Percentiles rank a stretch among this genome's conserved stretches.
phyloP scores from a whole-genome alignment of 2,888 invertebrate genomes.

The Chesias legatella region DNA sequence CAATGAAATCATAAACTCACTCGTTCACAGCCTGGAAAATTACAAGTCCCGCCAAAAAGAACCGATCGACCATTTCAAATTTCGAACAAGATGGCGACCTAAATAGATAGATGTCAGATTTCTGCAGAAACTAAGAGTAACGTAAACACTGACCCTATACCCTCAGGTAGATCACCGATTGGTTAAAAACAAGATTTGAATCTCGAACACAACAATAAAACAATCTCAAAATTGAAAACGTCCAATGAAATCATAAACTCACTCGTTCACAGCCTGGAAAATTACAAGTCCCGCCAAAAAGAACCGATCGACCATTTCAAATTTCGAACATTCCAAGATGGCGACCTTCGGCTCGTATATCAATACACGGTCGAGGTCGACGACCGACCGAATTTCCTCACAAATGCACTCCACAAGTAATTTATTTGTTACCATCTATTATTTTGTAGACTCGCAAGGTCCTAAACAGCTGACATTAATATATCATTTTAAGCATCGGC shows the following conservation, averaged over 20 bases:
- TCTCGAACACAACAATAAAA: conserved; percentile 15
- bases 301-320: conserved; percentile 66
- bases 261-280: conserved; percentile 16
- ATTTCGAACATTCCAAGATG: conserved; percentile 76
- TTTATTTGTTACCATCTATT: conserved; percentile 81
- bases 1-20: conserved; percentile 21
- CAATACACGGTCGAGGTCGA: conserved; percentile 77
- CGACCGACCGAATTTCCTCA: conserved; percentile 78
- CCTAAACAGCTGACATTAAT: conserved; percentile 81
- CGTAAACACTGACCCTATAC: too few relatives aligned
- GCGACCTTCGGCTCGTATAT: conserved; percentile 77
- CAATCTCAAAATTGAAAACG: conserved; percentile 12
- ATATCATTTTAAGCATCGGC: conserved; percentile 78
- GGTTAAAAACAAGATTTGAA: too few relatives aligned
- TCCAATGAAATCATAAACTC: conserved; percentile 22
- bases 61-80: conserved; percentile 70
- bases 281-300: conserved; percentile 28
- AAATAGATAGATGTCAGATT: too few relatives aligned
- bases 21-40: conserved; percentile 17
- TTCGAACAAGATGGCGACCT: conserved; percentile 79
- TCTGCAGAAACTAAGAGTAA: too few relatives aligned
- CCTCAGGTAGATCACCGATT: too few relatives aligned
- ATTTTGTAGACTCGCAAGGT: conserved; percentile 80
- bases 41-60: conserved; percentile 30
- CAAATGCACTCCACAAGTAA: conserved; percentile 77